These are phyloP conservation scores for Latheticus oryzae DNA, from an alignment of 2,888 invertebrate genomes.

Conservation along the genomic window DNA sequence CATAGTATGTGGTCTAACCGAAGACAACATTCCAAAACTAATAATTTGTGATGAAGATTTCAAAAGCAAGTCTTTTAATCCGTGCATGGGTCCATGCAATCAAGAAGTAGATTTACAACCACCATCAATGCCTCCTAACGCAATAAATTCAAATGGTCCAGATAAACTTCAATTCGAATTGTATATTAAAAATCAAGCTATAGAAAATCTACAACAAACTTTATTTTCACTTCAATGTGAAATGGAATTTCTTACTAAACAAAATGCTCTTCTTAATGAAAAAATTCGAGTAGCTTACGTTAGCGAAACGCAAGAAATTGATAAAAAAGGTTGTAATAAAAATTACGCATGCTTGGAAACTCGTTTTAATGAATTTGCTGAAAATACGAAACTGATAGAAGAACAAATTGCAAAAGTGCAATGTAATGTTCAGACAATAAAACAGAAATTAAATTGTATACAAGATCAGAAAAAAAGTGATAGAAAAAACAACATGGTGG, in stretches of 20 bases:
- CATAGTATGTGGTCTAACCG: constrained; percentile 15
- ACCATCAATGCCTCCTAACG: not conserved
- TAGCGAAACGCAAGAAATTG: not conserved
- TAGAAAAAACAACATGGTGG: not conserved
- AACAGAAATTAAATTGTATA: not conserved
- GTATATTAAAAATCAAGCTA: constrained; percentile 2
- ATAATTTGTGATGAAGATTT: constrained; percentile 17
- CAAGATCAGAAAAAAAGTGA: constrained; percentile 2
- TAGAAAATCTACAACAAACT: constrained; percentile 1
- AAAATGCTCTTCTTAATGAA: constrained; percentile 2
- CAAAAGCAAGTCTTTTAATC: not conserved
- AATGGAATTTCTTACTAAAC: not conserved
- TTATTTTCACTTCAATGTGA: constrained; percentile 8
- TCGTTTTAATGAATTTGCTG: not conserved
- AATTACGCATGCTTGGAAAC: constrained; percentile 3
- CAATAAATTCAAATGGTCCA: not conserved
- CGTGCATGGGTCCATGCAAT: constrained; percentile 6
- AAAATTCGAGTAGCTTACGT: constrained; percentile 6
- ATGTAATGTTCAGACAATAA: constrained; percentile 1
- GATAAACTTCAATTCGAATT: constrained; percentile 5
- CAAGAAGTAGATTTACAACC: not conserved
- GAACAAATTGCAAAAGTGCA: constrained; percentile 6
- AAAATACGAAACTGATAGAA: constrained; percentile 12
- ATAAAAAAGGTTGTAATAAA: not conserved
- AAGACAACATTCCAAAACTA: constrained; percentile 19